These are phyloP conservation scores for Harpegnathos saltator DNA, from an alignment of 1,140 invertebrate species.

Conservation along the genomic window DNA sequence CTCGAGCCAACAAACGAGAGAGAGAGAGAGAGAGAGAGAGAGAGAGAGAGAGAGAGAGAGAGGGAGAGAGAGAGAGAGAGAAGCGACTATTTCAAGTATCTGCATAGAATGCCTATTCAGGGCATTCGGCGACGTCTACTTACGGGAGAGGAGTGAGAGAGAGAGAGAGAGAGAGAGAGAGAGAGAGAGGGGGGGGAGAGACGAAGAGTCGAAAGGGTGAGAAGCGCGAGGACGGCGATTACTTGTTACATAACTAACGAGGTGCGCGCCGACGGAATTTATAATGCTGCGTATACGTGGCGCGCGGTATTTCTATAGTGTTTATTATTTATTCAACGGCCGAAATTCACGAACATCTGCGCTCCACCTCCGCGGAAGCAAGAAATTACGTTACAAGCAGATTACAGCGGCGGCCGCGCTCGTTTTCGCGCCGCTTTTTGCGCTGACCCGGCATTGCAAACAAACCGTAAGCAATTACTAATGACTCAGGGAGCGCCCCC, in stretches of 20 bases:
- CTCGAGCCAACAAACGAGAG: not conserved
- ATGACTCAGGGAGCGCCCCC: slow-evolving; percentile 11
- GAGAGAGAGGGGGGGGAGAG: too few relatives aligned
- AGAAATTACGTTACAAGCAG: slow-evolving; percentile 39
- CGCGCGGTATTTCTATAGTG: not conserved
- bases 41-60: too few relatives aligned
- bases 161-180: too few relatives aligned
- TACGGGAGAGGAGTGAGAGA: too few relatives aligned
- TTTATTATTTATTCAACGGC: slow-evolving; percentile 40
- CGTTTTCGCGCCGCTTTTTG: slow-evolving; percentile 29
- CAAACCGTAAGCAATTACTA: slow-evolving; percentile 53
- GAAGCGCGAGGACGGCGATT: not conserved
- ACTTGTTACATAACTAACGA: not conserved
- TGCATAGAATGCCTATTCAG: too few relatives aligned
- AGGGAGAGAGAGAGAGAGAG: too few relatives aligned
- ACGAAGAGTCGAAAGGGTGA: too few relatives aligned
- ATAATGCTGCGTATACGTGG: not conserved
- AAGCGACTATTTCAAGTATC: too few relatives aligned
- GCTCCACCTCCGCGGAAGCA: slow-evolving; percentile 18
- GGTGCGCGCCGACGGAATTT: not conserved
- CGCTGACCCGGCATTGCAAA: slow-evolving; percentile 21
- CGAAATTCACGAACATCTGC: slow-evolving; percentile 31
- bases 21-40: too few relatives aligned
- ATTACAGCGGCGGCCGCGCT: slow-evolving; percentile 32
- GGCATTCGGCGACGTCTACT: too few relatives aligned